Percentiles rank a stretch among this genome's conserved stretches.
Evolutionary conservation across 2,888 invertebrate species (phyloP).

Genomic region (Patella pellucida): DNA sequence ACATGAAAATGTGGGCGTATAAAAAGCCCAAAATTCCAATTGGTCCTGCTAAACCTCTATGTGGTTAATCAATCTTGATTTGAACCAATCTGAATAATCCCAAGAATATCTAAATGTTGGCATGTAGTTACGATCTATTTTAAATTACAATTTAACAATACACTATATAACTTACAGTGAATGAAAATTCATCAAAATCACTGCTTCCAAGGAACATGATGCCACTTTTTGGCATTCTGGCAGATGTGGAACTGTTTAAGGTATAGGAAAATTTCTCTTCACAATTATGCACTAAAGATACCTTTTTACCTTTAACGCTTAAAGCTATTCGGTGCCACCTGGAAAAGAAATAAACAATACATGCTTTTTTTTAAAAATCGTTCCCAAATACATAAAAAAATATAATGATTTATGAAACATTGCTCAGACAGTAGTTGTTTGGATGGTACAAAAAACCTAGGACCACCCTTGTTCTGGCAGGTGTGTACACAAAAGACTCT

Average conservation of each 20-base stretch:
- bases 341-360: conserved; percentile 35
- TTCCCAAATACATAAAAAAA: not conserved
- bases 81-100: no score
- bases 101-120: no score
- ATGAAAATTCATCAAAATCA: conserved; percentile 78
- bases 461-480: no score
- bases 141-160: not conserved
- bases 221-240: conserved; percentile 79
- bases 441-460: no score
- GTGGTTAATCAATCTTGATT: no score
- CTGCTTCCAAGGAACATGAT: conserved; percentile 84
- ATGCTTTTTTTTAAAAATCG: not conserved
- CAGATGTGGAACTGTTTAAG: conserved; percentile 74
- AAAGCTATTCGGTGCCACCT: conserved; percentile 89
- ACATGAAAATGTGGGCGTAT: no score
- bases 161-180: conserved; percentile 37
- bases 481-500: not conserved
- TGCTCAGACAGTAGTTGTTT: no score
- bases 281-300: conserved; percentile 84
- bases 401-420: no score
- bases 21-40: no score
- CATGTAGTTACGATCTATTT: no score
- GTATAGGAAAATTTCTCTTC: conserved; percentile 77
- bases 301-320: conserved; percentile 85
- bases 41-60: no score